Conservation (phyloP, 2,113 vertebrate genomes). For the Loxodonta africana region DNA sequence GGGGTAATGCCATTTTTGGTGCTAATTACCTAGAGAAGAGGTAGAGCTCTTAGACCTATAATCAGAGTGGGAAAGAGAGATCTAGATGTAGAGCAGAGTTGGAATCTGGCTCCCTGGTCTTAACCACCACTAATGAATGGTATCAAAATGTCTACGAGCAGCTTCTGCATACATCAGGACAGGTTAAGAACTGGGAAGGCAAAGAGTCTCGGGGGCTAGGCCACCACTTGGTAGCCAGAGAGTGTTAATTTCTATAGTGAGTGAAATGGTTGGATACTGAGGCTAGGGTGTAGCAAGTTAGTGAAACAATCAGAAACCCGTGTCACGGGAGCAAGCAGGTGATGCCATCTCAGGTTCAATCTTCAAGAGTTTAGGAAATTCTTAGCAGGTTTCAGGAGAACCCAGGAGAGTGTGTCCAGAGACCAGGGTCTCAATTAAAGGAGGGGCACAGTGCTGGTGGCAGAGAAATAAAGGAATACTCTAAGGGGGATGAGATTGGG, state of each 20-base stretch:
- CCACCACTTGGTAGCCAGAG: background rate
- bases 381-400: background rate
- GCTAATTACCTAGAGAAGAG: background rate
- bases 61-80: background rate
- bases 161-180: background rate
- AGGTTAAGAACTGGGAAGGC: background rate
- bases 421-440: background rate
- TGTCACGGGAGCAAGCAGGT: background rate
- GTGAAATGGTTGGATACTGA: background rate
- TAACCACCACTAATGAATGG: background rate
- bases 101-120: background rate
- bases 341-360: background rate
- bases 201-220: background rate
- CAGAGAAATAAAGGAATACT: background rate
- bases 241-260: background rate
- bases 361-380: background rate
- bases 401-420: background rate
- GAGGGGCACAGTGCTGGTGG: background rate
- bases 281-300: background rate
- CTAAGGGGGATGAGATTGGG: rapidly evolving
- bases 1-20: background rate
- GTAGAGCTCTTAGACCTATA: background rate
- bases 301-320: background rate
- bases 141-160: background rate
- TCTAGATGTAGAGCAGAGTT: background rate